Conservation (phyloP, 2,797 vertebrate species). For the Danio aesculapii region DNA sequence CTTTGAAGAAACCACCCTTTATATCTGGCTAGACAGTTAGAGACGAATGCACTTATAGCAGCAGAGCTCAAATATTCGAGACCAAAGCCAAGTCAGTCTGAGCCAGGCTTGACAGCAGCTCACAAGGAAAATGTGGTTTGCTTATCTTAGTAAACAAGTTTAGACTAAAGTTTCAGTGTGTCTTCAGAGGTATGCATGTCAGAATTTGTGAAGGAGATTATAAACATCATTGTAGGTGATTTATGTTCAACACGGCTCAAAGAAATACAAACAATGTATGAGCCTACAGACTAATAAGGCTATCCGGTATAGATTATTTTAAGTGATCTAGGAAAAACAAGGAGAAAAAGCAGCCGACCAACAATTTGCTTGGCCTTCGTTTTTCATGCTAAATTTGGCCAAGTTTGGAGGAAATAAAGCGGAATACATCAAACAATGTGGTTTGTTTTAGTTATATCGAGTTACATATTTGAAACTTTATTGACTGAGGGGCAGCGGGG, state of each 20-base stretch:
- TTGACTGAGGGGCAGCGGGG: constrained; percentile 42
- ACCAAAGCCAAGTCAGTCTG: constrained; percentile 8
- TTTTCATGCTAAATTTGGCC: constrained; percentile 20
- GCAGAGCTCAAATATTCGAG: constrained; percentile 24
- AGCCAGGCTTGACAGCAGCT: constrained; percentile 24
- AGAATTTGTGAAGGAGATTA: neutral
- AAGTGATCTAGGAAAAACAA: constrained; percentile 17
- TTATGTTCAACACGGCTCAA: constrained; percentile 3
- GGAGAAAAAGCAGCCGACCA: constrained; percentile 36
- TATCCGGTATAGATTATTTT: constrained; percentile 26
- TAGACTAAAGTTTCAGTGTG: neutral
- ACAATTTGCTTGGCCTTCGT: constrained; percentile 35
- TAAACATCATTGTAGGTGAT: constrained; percentile 2
- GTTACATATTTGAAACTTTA: constrained; percentile 43
- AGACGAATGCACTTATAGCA: neutral
- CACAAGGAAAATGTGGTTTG: constrained; percentile 29
- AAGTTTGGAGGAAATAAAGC: constrained; percentile 33
- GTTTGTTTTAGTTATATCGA: constrained; percentile 51
- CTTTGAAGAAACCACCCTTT: constrained; percentile 23
- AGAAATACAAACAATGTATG: neutral
- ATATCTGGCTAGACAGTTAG: constrained; percentile 13
- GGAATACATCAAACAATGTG: constrained; percentile 53
- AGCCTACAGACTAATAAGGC: constrained; percentile 2
- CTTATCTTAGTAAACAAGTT: constrained; percentile 42
- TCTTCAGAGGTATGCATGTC: constrained; percentile 6